These are phyloP conservation scores for Aphelocoma californica DNA, from an alignment of 2,797 vertebrate genomes.

Conservation along the genomic window DNA sequence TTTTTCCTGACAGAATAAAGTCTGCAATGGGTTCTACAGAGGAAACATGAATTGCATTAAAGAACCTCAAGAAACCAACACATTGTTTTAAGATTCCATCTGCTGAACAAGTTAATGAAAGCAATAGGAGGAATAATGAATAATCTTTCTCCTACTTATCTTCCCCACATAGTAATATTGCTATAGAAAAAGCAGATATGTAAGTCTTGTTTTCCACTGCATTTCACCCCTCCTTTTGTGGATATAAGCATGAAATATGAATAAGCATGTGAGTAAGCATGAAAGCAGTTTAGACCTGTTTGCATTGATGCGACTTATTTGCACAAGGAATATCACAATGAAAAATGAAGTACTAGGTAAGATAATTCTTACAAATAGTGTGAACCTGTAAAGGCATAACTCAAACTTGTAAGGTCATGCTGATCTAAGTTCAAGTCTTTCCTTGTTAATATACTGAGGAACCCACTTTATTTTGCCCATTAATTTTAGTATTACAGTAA, in stretches of 20 bases:
- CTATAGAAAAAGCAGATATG: neutral
- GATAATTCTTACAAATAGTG: neutral
- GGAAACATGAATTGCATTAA: neutral
- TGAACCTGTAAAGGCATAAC: no score
- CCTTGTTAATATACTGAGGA: neutral
- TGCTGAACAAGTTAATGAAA: neutral
- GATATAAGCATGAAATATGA: neutral
- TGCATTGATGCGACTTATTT: neutral
- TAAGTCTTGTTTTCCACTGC: neutral
- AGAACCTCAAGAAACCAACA: neutral
- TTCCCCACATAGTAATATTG: neutral
- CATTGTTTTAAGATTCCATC: neutral
- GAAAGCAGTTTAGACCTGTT: neutral
- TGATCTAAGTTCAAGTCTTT: neutral
- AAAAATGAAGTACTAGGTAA: neutral
- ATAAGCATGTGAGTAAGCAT: neutral
- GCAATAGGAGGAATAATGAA: neutral
- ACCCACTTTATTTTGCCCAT: neutral
- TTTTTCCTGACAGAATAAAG: neutral
- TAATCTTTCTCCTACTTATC: neutral
- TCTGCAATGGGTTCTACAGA: neutral
- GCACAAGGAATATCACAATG: neutral
- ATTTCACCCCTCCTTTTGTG: neutral
- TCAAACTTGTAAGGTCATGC: neutral
- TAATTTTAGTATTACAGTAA: neutral